A percentile compares a stretch with the other conserved stretches of the same genome.
Evolutionary conservation across 2,888 invertebrate species (phyloP).

Genomic region (Hipparchia sbordonii): DNA sequence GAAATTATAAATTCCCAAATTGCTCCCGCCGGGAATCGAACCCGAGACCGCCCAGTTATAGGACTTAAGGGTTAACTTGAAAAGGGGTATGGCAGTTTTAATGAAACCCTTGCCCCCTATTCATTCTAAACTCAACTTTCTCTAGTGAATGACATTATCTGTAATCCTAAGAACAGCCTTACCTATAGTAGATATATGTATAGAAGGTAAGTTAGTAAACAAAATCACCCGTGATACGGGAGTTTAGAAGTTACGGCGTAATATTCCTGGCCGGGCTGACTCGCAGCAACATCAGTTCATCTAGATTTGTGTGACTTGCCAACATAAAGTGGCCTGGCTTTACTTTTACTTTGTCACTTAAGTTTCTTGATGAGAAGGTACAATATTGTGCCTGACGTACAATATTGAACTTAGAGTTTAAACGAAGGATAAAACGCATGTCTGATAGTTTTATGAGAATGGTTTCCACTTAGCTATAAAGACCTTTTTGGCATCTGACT

Average conservation of each 20-base stretch:
- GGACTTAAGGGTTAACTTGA: no score
- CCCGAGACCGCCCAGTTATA: no score
- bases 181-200: no score
- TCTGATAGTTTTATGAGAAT: no score
- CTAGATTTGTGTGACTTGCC: conserved; percentile 36
- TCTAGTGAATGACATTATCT: not conserved
- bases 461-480: no score
- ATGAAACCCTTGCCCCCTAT: no score
- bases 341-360: conserved; percentile 33
- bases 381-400: not conserved
- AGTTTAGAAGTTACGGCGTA: conserved; percentile 35
- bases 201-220: not conserved
- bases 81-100: no score
- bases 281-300: conserved; percentile 33
- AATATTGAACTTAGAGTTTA: no score
- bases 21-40: no score
- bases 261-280: conserved; percentile 38
- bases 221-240: not conserved
- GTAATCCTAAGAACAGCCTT: not conserved
- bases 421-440: no score
- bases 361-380: conserved; percentile 19
- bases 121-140: not conserved
- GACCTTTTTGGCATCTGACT: no score
- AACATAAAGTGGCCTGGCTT: conserved; percentile 33
- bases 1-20: no score